Conservation (phyloP, 2,888 invertebrate genomes). For the Molorchus minor region DNA sequence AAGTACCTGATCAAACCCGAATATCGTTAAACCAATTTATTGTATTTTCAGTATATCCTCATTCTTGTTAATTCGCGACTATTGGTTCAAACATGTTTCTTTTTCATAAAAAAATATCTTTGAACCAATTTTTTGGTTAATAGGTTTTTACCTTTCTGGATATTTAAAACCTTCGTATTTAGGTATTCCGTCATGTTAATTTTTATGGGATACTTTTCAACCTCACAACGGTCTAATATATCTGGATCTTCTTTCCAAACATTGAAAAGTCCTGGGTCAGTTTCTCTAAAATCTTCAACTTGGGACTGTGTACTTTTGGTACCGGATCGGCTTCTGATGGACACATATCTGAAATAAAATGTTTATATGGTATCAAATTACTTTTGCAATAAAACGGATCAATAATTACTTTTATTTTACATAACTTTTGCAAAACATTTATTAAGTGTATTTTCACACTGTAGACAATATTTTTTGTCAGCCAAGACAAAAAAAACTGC, state of each 20-base stretch:
- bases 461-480: no score
- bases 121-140: not conserved
- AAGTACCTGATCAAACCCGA: constrained; percentile 67
- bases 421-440: no score
- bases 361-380: no score
- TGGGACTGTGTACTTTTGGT: constrained; percentile 76
- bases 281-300: constrained; percentile 84
- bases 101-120: not conserved
- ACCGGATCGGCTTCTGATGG: constrained; percentile 77
- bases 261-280: constrained; percentile 84
- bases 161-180: constrained; percentile 66
- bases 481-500: no score
- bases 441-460: no score
- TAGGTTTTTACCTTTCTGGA: not conserved
- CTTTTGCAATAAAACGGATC: no score
- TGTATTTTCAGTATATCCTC: constrained; percentile 53
- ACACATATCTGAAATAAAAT: constrained; percentile 87
- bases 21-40: constrained; percentile 56
- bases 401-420: no score
- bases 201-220: constrained; percentile 82
- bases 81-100: not conserved
- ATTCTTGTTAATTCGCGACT: not conserved
- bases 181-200: constrained; percentile 72
- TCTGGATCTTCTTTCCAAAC: constrained; percentile 84
- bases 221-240: constrained; percentile 79